phyloP scores from a whole-genome alignment of 2,113 vertebrate genomes.

The Cyrtonyx montezumae region DNA sequence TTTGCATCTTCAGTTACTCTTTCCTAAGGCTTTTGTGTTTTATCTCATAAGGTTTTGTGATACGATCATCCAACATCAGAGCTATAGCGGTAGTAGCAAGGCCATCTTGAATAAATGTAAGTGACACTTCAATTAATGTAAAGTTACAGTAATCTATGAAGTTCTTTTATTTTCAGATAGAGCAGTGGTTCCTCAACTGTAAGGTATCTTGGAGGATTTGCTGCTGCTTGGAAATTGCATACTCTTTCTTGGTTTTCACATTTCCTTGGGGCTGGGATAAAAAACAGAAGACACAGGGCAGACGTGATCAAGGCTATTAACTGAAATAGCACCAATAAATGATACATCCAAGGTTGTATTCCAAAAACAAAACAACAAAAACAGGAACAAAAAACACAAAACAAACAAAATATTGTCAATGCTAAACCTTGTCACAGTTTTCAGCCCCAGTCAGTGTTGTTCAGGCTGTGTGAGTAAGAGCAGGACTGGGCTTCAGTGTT shows the following conservation, averaged over 20 bases:
- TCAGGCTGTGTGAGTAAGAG: neutral
- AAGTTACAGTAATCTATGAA: neutral
- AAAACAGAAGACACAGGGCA: neutral
- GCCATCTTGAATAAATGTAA: neutral
- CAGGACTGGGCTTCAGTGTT: neutral
- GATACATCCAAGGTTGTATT: neutral
- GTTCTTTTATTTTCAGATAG: neutral
- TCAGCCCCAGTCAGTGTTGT: neutral
- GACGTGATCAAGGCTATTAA: neutral
- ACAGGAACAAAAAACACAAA: neutral
- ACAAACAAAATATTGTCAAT: too few species aligned
- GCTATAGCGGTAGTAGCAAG: neutral
- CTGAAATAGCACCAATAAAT: neutral
- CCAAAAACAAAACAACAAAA: neutral
- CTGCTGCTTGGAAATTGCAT: neutral
- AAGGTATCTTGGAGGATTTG: neutral
- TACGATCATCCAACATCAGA: neutral
- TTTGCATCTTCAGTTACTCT: neutral
- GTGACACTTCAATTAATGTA: neutral
- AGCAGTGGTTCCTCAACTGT: neutral
- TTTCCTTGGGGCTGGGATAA: neutral
- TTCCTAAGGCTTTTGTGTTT: neutral
- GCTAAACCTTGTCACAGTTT: neutral
- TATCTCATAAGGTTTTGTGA: neutral
- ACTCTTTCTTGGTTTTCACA: neutral